A percentile compares a stretch with the other conserved stretches of the same genome.
Evolutionary conservation across 2,113 vertebrate genomes (phyloP).

Genomic region (Hucho hucho): DNA sequence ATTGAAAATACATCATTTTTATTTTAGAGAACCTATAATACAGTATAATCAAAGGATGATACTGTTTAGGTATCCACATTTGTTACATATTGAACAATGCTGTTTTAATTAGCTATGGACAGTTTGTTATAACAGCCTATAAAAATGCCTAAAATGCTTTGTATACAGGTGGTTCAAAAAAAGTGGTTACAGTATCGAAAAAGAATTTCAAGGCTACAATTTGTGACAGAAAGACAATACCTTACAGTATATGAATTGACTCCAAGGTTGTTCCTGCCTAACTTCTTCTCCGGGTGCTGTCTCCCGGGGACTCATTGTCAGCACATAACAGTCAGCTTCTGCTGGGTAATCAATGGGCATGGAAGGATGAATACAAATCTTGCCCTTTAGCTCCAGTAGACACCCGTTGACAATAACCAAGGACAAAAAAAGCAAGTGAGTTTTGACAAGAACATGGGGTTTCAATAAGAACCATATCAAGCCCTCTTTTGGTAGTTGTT

Average conservation of each 20-base stretch:
- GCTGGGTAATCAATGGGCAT: slow-evolving; percentile 44
- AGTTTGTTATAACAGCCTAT: too few relatives aligned
- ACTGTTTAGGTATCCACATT: too few relatives aligned
- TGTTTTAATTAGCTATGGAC: too few relatives aligned
- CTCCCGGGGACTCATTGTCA: slow-evolving; percentile 47
- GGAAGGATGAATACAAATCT: slow-evolving; percentile 38
- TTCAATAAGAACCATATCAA: slow-evolving; percentile 22
- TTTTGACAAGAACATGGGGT: slow-evolving; percentile 21
- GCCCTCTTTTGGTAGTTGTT: not conserved
- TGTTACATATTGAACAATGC: too few relatives aligned
- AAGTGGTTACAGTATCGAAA: too few relatives aligned
- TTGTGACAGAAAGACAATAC: not conserved
- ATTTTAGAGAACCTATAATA: too few relatives aligned
- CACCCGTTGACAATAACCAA: slow-evolving; percentile 44
- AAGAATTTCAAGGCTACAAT: too few relatives aligned
- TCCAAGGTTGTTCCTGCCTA: slow-evolving; percentile 47
- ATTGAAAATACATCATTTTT: not conserved
- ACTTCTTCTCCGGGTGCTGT: slow-evolving; percentile 9
- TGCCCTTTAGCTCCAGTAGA: slow-evolving; percentile 36
- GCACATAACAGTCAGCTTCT: slow-evolving; percentile 23
- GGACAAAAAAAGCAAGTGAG: slow-evolving; percentile 35
- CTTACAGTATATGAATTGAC: not conserved
- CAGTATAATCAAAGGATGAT: too few relatives aligned
- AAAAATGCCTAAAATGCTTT: too few relatives aligned
- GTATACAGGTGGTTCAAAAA: too few relatives aligned